A percentile compares a stretch with the other conserved stretches of the same genome.
phyloP scores from a whole-genome alignment of 2,113 vertebrate genomes.

The Bambusicola thoracicus region DNA sequence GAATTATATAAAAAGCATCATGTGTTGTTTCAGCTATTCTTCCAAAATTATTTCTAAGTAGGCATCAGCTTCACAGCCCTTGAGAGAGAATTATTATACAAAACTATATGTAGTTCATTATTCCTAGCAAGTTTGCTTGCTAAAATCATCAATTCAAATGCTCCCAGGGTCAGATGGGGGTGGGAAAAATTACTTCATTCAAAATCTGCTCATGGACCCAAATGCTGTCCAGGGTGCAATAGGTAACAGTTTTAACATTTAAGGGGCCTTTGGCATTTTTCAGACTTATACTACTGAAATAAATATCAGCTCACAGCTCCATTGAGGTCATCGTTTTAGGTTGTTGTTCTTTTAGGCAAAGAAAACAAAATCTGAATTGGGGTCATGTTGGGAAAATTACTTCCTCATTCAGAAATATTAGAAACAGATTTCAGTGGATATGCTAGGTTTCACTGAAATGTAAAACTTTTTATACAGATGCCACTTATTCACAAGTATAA shows the following conservation, averaged over 20 bases:
- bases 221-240: constrained; percentile 43
- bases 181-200: constrained; percentile 42
- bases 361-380: constrained; percentile 39
- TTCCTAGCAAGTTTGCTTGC: constrained; percentile 30
- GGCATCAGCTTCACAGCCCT: constrained; percentile 42
- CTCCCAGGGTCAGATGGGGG: constrained; percentile 1
- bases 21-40: constrained; percentile 69
- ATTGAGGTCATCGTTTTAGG: constrained; percentile 32
- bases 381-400: constrained; percentile 52
- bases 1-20: constrained; percentile 75
- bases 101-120: constrained; percentile 33
- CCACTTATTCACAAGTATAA: constrained; percentile 18
- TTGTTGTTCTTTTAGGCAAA: constrained; percentile 36
- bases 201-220: constrained; percentile 30
- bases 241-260: constrained; percentile 47
- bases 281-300: constrained; percentile 45
- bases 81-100: constrained; percentile 47
- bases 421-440: constrained; percentile 46
- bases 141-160: constrained; percentile 49
- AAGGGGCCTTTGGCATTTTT: constrained; percentile 21
- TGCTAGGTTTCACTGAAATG: neutral
- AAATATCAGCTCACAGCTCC: constrained; percentile 32
- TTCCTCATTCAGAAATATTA: constrained; percentile 54
- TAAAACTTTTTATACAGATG: neutral
- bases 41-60: constrained; percentile 67